Conservation (phyloP, 2,888 invertebrate genomes). For the Hymenopus coronatus region DNA sequence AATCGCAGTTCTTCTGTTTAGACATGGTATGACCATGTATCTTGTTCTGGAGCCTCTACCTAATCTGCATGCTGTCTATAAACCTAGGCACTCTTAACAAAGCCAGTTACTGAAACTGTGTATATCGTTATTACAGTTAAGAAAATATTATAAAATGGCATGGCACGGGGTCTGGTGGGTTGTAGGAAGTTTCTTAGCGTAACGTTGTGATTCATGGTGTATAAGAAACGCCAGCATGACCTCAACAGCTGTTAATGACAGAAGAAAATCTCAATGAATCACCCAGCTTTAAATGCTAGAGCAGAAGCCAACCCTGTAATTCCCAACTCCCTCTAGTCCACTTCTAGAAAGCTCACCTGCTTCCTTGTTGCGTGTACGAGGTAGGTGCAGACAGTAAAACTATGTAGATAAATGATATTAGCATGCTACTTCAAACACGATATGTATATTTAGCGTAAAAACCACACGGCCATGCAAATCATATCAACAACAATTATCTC, state of each 20-base stretch:
- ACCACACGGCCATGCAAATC: neutral
- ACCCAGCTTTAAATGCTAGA: neutral
- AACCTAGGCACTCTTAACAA: too few relatives aligned
- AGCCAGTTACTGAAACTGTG: too few relatives aligned
- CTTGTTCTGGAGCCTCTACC: too few relatives aligned
- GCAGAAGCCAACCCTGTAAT: neutral
- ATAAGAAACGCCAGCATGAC: neutral
- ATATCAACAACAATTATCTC: neutral
- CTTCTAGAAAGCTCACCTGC: neutral
- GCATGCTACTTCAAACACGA: neutral
- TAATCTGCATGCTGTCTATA: too few relatives aligned
- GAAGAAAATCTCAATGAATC: neutral
- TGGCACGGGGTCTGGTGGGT: too few relatives aligned
- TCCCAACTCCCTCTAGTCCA: neutral
- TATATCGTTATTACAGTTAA: too few relatives aligned
- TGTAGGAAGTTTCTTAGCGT: neutral
- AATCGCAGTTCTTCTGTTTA: too few relatives aligned
- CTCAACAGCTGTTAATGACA: neutral
- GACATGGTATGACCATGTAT: too few relatives aligned
- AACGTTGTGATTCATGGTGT: neutral
- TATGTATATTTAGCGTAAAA: neutral
- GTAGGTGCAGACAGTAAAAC: neutral
- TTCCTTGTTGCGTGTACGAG: slow-evolving; percentile 1
- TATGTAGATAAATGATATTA: slow-evolving; percentile 1
- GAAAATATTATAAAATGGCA: too few relatives aligned